Evolutionary conservation across 2,888 invertebrate species (phyloP).

Genomic region (Tiliacea citrago): DNA sequence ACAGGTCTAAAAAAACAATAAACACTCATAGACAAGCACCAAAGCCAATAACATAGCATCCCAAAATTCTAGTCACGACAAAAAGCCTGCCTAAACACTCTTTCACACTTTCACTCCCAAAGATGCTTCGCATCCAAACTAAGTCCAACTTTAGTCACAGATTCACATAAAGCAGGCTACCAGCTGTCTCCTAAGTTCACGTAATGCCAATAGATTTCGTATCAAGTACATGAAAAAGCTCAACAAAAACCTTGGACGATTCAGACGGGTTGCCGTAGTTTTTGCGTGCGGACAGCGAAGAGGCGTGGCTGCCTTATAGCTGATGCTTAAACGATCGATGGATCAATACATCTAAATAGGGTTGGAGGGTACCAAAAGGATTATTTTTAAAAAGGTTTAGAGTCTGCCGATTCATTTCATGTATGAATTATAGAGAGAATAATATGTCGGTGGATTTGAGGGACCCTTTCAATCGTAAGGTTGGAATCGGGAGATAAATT

Average conservation of each 20-base stretch:
- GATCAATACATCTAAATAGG: constrained; percentile 58
- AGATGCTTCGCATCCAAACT: not conserved
- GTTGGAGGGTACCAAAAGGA: constrained; percentile 38
- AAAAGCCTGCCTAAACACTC: not conserved
- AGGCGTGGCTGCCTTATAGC: constrained; percentile 67
- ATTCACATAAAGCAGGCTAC: constrained; percentile 13
- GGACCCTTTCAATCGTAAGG: constrained; percentile 37
- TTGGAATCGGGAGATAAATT: constrained; percentile 35
- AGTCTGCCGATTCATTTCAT: constrained; percentile 40
- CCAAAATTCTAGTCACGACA: constrained; percentile 8
- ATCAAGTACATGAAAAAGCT: constrained; percentile 52
- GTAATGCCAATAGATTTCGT: constrained; percentile 49
- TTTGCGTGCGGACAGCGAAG: constrained; percentile 73
- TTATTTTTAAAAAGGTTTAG: constrained; percentile 60
- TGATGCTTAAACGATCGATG: constrained; percentile 57
- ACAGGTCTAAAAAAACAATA: not conserved
- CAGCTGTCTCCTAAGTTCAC: constrained; percentile 37
- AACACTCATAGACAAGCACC: not conserved
- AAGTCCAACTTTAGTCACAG: constrained; percentile 28
- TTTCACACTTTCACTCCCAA: not conserved
- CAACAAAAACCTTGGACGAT: constrained; percentile 56
- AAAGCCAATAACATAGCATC: not conserved
- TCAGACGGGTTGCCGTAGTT: constrained; percentile 59
- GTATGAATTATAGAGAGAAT: constrained; percentile 55
- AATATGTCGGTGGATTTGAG: constrained; percentile 31